Evolutionary conservation across 2,113 vertebrate genomes (phyloP).

Genomic region (Nematolebias whitei): DNA sequence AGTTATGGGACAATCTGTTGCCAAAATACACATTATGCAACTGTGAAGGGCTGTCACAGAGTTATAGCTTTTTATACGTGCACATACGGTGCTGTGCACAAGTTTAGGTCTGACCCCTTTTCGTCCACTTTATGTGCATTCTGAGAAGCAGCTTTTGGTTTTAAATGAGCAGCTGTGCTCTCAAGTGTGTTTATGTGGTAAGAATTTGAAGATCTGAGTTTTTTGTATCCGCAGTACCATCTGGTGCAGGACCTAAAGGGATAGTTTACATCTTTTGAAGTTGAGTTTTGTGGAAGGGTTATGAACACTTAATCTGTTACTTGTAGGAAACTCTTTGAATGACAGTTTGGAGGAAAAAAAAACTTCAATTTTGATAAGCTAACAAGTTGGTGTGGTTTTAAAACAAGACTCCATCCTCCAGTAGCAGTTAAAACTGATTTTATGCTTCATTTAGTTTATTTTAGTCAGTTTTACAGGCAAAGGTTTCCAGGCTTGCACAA

Average conservation of each 20-base stretch:
- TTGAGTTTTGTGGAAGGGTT: too few relatives aligned
- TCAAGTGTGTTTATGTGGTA: neutral
- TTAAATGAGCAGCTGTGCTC: neutral
- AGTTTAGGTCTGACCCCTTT: neutral
- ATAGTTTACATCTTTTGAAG: too few relatives aligned
- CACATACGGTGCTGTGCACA: constrained; percentile 7
- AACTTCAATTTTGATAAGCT: too few relatives aligned
- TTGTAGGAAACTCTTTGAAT: too few relatives aligned
- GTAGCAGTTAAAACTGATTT: too few relatives aligned
- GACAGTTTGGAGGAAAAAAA: too few relatives aligned
- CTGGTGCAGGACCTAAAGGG: neutral
- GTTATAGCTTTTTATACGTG: neutral
- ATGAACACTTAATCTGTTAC: too few relatives aligned
- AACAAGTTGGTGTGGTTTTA: too few relatives aligned
- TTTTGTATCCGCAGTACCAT: neutral
- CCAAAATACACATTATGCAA: constrained; percentile 54
- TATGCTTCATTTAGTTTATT: too few relatives aligned
- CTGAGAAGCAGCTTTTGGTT: neutral
- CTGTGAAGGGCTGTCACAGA: constrained; percentile 18
- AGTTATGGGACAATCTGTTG: constrained; percentile 63
- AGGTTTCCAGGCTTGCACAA: too few relatives aligned
- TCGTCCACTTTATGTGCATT: neutral
- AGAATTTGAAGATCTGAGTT: neutral
- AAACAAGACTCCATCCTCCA: too few relatives aligned
- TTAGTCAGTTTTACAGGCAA: too few relatives aligned